These are phyloP conservation scores for Stratiomys singularior DNA, from an alignment of 2,888 invertebrate genomes.

Conservation along the genomic window DNA sequence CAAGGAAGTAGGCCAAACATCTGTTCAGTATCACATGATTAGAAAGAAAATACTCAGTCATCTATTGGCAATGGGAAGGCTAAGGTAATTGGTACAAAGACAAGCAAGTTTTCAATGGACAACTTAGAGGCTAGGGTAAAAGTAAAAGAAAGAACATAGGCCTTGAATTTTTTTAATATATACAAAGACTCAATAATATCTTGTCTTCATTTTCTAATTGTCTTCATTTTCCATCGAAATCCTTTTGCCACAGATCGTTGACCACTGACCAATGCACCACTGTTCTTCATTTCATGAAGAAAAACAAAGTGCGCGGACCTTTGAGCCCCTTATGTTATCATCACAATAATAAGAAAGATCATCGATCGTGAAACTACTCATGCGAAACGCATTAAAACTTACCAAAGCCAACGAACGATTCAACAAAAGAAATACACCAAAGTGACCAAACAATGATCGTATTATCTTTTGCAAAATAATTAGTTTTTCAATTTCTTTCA, in stretches of 20 bases:
- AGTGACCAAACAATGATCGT: neutral
- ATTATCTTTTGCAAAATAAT: slow-evolving; percentile 27
- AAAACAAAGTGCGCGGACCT: neutral
- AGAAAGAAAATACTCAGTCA: too few relatives aligned
- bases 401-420: neutral
- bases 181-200: neutral
- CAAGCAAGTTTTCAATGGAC: too few relatives aligned
- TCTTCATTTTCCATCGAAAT: neutral
- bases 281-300: too few relatives aligned
- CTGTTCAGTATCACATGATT: neutral
- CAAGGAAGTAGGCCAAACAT: neutral
- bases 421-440: neutral
- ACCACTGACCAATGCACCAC: neutral
- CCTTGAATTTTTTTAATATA: neutral
- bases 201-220: too few relatives aligned
- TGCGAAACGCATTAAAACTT: slow-evolving; percentile 12
- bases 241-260: neutral
- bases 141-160: neutral
- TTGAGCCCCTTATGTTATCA: neutral
- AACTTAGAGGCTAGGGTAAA: too few relatives aligned
- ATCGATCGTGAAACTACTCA: slow-evolving; percentile 36
- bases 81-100: too few relatives aligned
- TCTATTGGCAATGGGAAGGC: too few relatives aligned
- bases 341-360: slow-evolving; percentile 33
- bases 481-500: slow-evolving; percentile 29